Evolutionary conservation across 2,888 invertebrate species (phyloP), one percentile per base, ranked within the genome.

Genomic region (Erebia aethiops): DNA sequence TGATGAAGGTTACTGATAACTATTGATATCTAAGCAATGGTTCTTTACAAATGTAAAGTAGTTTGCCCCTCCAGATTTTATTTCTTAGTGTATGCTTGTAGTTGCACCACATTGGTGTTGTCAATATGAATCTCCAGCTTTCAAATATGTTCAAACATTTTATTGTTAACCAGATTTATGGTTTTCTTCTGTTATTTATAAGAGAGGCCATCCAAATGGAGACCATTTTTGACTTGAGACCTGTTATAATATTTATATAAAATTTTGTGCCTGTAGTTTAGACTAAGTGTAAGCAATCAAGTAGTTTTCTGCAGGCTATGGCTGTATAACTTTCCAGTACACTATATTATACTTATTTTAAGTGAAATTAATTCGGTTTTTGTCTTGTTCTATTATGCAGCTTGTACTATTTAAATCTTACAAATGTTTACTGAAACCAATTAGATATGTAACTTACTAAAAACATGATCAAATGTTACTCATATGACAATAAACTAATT

Each of bases 31-130:
- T 62, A 60, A 68, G 66, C 58, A 75, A 52, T 52, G 35, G 16
- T 52, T 21, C 70, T 74, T 78, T 79, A 78, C 77, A 79, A 75
- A 82, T 81, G 79, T 72, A 76, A 82, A 81, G 60, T 72, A 75
- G 74, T 51, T 64, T 71, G 57, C 21, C 60, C 71, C 57, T 64
- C 51, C 68, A 35, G n/a, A 18, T 43, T 46, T 46, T 46, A 16
- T 16, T 9, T n/a, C 9, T 57, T 11, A 10, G n/a, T 13, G 13
- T 10, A 58, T 35, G 26, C 58, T 26, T 63, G 4, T 26, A n/a
- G 4, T 51, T 63, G n/a, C 10, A 51, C 51, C 63, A 63, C 51
- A 49, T 35, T 51, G 51, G 26, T 63, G 18, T 61, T 14, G 61
- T 43, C 61, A 61, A 63, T 35, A 35, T 51, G 49, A 63, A 63